These are phyloP conservation scores for Excalfactoria chinensis DNA, from an alignment of 2,113 vertebrate genomes.

Conservation along the genomic window DNA sequence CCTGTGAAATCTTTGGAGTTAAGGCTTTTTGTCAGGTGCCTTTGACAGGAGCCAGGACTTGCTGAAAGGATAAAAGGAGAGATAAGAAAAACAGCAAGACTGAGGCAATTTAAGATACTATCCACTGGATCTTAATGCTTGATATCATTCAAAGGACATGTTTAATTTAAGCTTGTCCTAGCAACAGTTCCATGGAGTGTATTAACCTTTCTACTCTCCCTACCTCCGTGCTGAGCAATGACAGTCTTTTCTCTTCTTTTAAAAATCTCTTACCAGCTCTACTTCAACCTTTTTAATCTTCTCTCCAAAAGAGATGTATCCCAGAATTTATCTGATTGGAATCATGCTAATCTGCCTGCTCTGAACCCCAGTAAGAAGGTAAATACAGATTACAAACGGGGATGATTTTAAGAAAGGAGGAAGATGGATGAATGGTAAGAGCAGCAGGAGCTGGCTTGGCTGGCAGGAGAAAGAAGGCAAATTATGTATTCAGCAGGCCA, in stretches of 20 bases:
- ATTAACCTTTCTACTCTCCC: constrained; percentile 18
- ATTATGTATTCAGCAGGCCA: neutral
- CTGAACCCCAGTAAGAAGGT: neutral
- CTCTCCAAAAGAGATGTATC: neutral
- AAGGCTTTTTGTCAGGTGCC: constrained; percentile 3
- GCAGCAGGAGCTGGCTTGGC: neutral
- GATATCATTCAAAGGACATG: constrained; percentile 52
- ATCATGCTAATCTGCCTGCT: neutral
- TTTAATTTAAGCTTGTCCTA: constrained; percentile 74
- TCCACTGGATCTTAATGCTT: constrained; percentile 10
- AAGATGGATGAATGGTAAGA: neutral
- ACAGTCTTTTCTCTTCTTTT: constrained; percentile 60
- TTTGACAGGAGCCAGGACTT: constrained; percentile 33
- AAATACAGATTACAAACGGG: neutral
- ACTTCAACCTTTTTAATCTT: neutral
- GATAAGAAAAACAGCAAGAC: constrained; percentile 37
- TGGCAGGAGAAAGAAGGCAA: neutral
- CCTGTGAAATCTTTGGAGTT: neutral
- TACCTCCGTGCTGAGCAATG: constrained; percentile 8
- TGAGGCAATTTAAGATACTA: constrained; percentile 34
- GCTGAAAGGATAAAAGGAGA: neutral
- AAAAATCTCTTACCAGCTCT: neutral
- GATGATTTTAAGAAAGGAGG: neutral
- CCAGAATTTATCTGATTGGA: neutral
- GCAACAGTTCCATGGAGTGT: constrained; percentile 33